A percentile compares a stretch with the other conserved stretches of the same genome.
phyloP scores from a whole-genome alignment of 2,113 vertebrate species.

The Mesembrinibis cayennensis region DNA sequence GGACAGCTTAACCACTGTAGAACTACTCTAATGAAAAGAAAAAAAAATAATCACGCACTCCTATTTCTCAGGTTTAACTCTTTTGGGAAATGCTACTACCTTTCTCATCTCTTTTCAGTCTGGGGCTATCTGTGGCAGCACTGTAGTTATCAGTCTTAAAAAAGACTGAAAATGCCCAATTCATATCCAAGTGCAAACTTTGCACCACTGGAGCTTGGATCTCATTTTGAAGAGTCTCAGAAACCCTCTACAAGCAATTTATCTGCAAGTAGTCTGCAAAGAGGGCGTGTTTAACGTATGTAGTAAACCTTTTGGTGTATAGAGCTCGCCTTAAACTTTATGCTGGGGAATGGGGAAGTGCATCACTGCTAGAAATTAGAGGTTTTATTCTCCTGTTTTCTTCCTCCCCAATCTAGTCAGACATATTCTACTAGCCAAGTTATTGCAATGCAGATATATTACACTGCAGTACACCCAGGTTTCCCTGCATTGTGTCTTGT shows the following conservation, averaged over 20 bases:
- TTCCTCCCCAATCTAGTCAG: background rate
- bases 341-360: background rate
- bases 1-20: background rate
- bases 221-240: background rate
- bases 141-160: background rate
- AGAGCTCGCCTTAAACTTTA: background rate
- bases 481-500: background rate
- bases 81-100: background rate
- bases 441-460: background rate
- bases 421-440: background rate
- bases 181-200: background rate
- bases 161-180: background rate
- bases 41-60: background rate
- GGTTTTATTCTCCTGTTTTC: background rate
- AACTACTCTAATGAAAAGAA: background rate
- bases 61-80: background rate
- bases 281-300: too few species aligned
- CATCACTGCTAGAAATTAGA: background rate
- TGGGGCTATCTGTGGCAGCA: background rate
- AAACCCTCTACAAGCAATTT: background rate
- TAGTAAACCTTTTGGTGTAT: background rate
- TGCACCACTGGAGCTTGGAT: background rate
- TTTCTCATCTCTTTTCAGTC: background rate
- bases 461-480: background rate
- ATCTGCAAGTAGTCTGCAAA: background rate